phyloP scores from a whole-genome alignment of 2,113 vertebrate species.

The rat (Rattus norvegicus) region DNA sequence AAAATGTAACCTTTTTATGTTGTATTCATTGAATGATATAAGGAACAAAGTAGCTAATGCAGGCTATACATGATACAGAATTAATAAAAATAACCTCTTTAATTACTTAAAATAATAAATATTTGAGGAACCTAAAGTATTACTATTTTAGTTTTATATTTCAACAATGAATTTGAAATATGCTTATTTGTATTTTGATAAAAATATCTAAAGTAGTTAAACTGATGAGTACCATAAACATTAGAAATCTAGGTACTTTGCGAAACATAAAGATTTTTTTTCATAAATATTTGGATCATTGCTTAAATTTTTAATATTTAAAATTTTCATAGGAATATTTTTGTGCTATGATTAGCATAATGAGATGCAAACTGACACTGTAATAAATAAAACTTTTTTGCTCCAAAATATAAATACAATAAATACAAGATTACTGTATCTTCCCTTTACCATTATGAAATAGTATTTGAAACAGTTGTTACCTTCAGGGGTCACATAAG shows the following conservation, averaged over 20 bases:
- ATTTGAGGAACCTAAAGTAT: not conserved
- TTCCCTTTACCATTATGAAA: conserved; percentile 80
- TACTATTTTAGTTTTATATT: conserved; percentile 12
- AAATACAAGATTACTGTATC: conserved; percentile 76
- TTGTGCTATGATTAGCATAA: not conserved
- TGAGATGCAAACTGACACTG: not conserved
- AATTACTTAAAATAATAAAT: conserved; percentile 30
- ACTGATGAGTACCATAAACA: not conserved
- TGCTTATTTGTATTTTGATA: not conserved
- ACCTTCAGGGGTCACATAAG: conserved; percentile 84
- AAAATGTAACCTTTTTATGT: not conserved
- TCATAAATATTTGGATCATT: not conserved
- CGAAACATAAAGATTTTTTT: not conserved
- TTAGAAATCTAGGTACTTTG: not conserved
- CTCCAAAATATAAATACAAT: conserved; percentile 56
- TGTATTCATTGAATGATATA: not conserved
- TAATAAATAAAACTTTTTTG: not conserved
- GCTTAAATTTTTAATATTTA: not conserved
- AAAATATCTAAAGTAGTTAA: not conserved
- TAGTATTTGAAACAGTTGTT: conserved; percentile 85
- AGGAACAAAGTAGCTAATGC: not conserved
- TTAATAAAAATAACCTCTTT: not conserved
- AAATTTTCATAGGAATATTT: not conserved
- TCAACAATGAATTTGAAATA: not conserved
- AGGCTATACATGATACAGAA: not conserved